Conservation (phyloP, 2,888 invertebrate genomes). For the Lasioglossum figueresi region DNA sequence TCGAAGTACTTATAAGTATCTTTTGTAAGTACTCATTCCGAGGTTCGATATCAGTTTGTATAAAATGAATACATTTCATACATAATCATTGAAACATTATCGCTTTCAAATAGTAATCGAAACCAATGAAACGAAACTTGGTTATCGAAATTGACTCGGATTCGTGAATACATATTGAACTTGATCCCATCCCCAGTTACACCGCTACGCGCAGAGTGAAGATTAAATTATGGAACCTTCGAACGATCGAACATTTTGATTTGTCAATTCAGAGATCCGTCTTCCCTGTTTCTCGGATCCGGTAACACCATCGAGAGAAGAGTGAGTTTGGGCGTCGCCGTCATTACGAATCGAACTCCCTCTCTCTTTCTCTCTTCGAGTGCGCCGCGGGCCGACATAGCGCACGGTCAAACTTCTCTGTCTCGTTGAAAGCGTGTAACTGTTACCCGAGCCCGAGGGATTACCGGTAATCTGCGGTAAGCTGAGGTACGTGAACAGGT, state of each 20-base stretch:
- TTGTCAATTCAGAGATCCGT: background rate
- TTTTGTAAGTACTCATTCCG: too few species aligned
- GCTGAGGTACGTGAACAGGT: conserved; percentile 73
- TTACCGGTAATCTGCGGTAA: conserved; percentile 79
- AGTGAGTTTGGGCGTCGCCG: background rate
- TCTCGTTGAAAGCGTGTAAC: conserved; percentile 76
- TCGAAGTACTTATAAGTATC: too few species aligned
- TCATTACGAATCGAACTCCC: conserved; percentile 33
- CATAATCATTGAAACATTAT: too few species aligned
- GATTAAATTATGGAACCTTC: background rate
- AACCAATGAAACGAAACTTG: too few species aligned
- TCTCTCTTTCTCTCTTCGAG: conserved; percentile 1
- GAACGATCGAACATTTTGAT: background rate
- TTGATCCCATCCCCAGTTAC: too few species aligned
- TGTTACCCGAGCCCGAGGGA: conserved; percentile 78
- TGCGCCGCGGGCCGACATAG: conserved; percentile 54
- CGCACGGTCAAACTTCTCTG: conserved; percentile 61
- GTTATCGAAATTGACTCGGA: too few species aligned
- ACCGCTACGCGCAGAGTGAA: too few species aligned
- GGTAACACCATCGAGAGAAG: background rate
- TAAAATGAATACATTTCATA: too few species aligned
- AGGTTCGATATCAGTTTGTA: too few species aligned
- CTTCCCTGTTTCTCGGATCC: background rate
- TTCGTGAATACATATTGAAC: too few species aligned
- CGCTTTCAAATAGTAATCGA: too few species aligned